Evolutionary conservation across 2,797 vertebrate species (phyloP).

Genomic region (Neosalanx taihuensis): DNA sequence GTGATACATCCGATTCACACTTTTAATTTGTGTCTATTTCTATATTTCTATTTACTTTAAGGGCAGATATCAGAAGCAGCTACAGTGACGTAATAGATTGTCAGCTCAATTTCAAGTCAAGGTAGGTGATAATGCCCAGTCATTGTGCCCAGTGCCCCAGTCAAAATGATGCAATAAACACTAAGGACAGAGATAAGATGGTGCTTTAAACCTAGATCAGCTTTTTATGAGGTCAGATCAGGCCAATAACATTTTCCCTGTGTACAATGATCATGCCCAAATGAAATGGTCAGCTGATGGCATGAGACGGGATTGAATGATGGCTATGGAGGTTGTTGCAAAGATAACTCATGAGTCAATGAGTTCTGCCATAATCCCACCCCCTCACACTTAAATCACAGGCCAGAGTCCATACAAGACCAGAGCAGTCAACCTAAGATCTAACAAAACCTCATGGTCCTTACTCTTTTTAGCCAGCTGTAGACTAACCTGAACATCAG

Average conservation of each 20-base stretch:
- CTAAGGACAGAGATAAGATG: background rate
- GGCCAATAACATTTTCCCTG: background rate
- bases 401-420: background rate
- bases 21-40: too few species aligned
- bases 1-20: too few species aligned
- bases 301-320: too few species aligned
- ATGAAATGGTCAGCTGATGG: background rate
- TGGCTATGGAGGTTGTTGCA: too few species aligned
- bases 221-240: background rate
- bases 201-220: background rate
- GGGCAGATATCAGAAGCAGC: background rate
- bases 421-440: background rate
- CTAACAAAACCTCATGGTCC: background rate
- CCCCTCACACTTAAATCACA: background rate
- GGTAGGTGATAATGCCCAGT: background rate
- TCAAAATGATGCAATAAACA: background rate
- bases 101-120: background rate
- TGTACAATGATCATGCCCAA: background rate
- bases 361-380: too few species aligned
- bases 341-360: too few species aligned
- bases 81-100: slow-evolving; percentile 7
- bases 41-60: background rate
- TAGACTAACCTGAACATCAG: background rate
- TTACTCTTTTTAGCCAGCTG: background rate
- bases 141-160: background rate